Conservation (phyloP, 1,140 invertebrate genomes). For the Asobara japonica region DNA sequence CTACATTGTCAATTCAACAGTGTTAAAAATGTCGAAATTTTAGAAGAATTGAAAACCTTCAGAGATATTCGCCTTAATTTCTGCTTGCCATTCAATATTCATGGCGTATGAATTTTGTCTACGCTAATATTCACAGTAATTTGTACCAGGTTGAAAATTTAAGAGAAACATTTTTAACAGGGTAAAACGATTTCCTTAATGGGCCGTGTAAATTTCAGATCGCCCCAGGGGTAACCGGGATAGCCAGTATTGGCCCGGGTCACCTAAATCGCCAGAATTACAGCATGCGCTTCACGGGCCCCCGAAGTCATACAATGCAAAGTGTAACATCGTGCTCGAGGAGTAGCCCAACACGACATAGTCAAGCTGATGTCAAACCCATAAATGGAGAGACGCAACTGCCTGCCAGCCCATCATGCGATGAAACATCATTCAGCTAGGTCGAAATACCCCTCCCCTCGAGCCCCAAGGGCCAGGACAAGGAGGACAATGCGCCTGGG, state of each 20-base stretch:
- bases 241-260: slow-evolving; percentile 17
- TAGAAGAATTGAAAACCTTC: too few species aligned
- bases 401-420: slow-evolving; percentile 59
- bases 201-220: not conserved
- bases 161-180: too few species aligned
- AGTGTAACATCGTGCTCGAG: slow-evolving; percentile 64
- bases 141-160: too few species aligned
- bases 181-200: too few species aligned
- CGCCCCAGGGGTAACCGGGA: not conserved
- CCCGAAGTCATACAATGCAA: slow-evolving; percentile 65
- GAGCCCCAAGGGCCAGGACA: slow-evolving; percentile 37
- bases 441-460: slow-evolving; percentile 43
- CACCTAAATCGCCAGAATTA: slow-evolving; percentile 51
- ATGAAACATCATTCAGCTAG: slow-evolving; percentile 64
- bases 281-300: slow-evolving; percentile 62
- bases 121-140: too few species aligned
- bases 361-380: slow-evolving; percentile 33
- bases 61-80: too few species aligned
- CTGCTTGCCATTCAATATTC: too few species aligned
- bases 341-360: slow-evolving; percentile 58
- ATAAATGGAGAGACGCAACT: slow-evolving; percentile 44
- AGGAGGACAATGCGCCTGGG: slow-evolving; percentile 15
- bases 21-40: too few species aligned
- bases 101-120: too few species aligned
- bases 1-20: too few species aligned